phyloP scores from a whole-genome alignment of 1,140 invertebrate species.

The Zaprionus africanus region DNA sequence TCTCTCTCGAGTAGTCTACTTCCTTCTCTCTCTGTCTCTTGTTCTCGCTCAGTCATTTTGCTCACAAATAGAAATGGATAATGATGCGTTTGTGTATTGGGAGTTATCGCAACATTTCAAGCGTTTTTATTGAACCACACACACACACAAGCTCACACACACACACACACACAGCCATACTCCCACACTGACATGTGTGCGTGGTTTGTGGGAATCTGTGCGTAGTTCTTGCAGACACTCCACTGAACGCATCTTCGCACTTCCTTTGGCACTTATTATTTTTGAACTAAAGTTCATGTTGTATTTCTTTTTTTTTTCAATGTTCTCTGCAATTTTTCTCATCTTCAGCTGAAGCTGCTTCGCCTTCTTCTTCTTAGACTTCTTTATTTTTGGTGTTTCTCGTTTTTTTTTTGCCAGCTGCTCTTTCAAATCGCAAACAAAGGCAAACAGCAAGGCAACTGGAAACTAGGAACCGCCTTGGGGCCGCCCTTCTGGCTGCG shows the following conservation, averaged over 20 bases:
- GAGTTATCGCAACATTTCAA: constrained; percentile 57
- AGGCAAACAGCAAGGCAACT: constrained; percentile 34
- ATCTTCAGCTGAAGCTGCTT: background rate
- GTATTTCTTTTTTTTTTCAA: constrained; percentile 15
- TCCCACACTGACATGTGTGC: constrained; percentile 2
- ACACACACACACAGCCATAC: constrained; percentile 5
- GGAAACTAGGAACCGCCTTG: constrained; percentile 13
- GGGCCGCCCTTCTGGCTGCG: background rate
- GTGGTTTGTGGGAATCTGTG: constrained; percentile 10
- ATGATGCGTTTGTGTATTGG: constrained; percentile 77
- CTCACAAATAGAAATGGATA: constrained; percentile 57
- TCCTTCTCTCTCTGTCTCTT: constrained; percentile 1
- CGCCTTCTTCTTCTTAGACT: background rate
- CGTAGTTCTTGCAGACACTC: constrained; percentile 5
- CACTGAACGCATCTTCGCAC: constrained; percentile 28
- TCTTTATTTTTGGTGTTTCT: constrained; percentile 1
- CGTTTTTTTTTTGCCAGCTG: background rate
- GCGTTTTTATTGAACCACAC: constrained; percentile 60
- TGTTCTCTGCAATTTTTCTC: background rate
- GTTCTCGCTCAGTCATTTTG: constrained; percentile 15
- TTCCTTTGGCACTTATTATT: constrained; percentile 47
- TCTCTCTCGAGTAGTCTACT: background rate
- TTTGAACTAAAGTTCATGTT: constrained; percentile 44
- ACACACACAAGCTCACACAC: constrained; percentile 12
- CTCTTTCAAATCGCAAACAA: constrained; percentile 34